Evolutionary conservation across 2,113 vertebrate species (phyloP).

Genomic region (Glareola pratincola): DNA sequence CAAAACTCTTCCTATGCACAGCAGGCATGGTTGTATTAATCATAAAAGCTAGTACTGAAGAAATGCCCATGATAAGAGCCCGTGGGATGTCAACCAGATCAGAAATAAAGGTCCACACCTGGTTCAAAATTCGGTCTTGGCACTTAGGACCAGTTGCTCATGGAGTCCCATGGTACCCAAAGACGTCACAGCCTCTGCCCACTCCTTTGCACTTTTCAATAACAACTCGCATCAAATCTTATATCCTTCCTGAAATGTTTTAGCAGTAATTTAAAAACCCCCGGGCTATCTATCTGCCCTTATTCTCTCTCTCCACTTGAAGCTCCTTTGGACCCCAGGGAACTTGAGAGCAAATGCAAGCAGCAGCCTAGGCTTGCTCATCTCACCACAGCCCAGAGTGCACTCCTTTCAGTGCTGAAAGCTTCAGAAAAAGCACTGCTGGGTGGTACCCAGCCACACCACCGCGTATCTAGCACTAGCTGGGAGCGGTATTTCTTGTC

Average conservation of each 20-base stretch:
- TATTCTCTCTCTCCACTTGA: background rate
- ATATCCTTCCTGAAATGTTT: background rate
- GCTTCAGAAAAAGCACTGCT: background rate
- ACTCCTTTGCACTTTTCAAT: background rate
- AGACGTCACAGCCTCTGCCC: background rate
- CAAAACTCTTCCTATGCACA: background rate
- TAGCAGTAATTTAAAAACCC: background rate
- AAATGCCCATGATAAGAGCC: background rate
- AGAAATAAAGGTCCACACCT: background rate
- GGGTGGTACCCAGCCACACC: background rate
- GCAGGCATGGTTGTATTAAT: background rate
- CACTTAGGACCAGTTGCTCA: background rate
- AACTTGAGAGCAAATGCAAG: background rate
- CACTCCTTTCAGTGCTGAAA: background rate
- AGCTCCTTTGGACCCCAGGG: background rate
- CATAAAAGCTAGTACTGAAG: background rate
- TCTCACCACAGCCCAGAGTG: background rate
- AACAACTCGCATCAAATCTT: background rate
- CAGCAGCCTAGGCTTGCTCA: background rate
- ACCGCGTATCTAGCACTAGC: background rate
- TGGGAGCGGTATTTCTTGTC: background rate
- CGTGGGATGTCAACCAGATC: background rate
- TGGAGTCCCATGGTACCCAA: background rate
- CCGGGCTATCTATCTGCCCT: background rate
- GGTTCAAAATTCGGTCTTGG: background rate